Evolutionary conservation across 2,797 vertebrate species (phyloP).

Genomic region (Parauchenoglanis ngamensis): DNA sequence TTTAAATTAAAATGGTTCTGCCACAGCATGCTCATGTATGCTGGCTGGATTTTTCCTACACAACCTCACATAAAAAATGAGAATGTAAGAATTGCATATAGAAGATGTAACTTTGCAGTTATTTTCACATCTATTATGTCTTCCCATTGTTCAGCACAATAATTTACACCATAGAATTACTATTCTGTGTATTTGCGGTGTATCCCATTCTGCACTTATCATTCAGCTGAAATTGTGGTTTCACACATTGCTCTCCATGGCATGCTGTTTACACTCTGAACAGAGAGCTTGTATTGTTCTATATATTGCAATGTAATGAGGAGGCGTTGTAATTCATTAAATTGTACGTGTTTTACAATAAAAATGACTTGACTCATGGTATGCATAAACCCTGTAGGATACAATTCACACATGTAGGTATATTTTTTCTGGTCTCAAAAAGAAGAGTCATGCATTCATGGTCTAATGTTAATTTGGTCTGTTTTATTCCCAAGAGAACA

Average conservation of each 20-base stretch:
- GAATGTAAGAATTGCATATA: background rate
- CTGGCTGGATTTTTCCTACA: background rate
- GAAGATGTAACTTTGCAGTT: background rate
- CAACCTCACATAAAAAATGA: background rate
- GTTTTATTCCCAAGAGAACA: background rate
- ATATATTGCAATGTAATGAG: background rate
- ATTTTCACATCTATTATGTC: background rate
- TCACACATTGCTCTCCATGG: background rate
- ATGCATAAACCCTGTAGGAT: background rate
- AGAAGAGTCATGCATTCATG: background rate
- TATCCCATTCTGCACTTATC: background rate
- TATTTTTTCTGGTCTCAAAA: background rate
- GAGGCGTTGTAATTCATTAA: background rate
- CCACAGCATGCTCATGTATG: background rate
- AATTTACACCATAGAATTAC: background rate
- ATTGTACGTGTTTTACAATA: background rate
- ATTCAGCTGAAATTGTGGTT: conserved; percentile 6
- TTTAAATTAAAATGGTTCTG: conserved; percentile 23
- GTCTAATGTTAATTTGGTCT: no score
- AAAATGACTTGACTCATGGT: background rate
- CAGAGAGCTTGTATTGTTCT: background rate
- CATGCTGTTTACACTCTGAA: background rate
- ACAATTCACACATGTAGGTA: background rate
- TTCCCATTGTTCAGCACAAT: background rate
- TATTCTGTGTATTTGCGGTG: background rate